Percentiles rank a stretch among this genome's conserved stretches.
phyloP scores from a whole-genome alignment of 2,888 invertebrate species.

The Athetis lepigone region DNA sequence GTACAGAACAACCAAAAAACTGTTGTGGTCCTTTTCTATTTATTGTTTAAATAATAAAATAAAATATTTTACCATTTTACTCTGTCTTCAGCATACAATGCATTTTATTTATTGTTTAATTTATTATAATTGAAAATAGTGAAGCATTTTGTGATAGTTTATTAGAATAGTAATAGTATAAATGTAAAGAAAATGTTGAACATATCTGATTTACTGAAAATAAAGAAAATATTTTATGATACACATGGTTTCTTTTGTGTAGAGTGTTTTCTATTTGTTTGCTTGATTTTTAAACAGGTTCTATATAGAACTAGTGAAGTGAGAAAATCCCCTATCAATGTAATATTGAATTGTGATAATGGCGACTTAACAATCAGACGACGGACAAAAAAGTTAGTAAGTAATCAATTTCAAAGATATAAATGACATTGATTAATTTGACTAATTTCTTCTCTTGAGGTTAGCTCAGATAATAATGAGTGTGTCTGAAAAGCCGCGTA shows the following conservation, averaged over 20 bases:
- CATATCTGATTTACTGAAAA: slow-evolving; percentile 64
- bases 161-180: slow-evolving; percentile 66
- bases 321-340: slow-evolving; percentile 32
- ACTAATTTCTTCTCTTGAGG: too few species aligned
- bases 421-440: too few species aligned
- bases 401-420: too few species aligned
- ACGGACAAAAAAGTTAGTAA: too few species aligned
- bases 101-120: slow-evolving; percentile 69
- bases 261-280: background rate
- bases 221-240: slow-evolving; percentile 54
- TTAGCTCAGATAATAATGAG: too few species aligned
- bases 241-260: slow-evolving; percentile 15
- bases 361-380: background rate
- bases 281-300: slow-evolving; percentile 50
- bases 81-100: slow-evolving; percentile 67
- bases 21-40: slow-evolving; percentile 16
- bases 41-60: slow-evolving; percentile 29
- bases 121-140: slow-evolving; percentile 54
- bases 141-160: slow-evolving; percentile 73
- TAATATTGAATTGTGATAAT: background rate
- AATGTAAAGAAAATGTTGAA: slow-evolving; percentile 62
- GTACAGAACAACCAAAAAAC: slow-evolving; percentile 3
- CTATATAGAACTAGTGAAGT: slow-evolving; percentile 9
- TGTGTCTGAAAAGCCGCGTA: too few species aligned
- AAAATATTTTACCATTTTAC: slow-evolving; percentile 40